Percentiles rank a stretch among this genome's conserved stretches.
phyloP scores from a whole-genome alignment of 1,140 invertebrate genomes.

The Maniola jurtina region DNA sequence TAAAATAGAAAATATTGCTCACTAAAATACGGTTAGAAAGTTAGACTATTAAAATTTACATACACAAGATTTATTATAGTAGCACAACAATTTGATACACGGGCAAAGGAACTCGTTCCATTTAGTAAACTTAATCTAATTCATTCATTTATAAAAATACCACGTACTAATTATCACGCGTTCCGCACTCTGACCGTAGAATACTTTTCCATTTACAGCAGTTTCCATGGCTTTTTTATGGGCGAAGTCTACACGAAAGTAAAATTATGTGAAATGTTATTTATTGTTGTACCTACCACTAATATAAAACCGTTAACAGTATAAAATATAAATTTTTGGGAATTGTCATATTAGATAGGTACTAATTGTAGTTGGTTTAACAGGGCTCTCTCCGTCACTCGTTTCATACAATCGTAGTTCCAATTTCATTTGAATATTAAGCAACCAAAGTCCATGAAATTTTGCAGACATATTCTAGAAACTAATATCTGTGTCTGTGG shows the following conservation, averaged over 20 bases:
- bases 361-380: too few species aligned
- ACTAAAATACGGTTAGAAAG: neutral
- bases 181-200: conserved; percentile 41
- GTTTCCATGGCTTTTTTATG: conserved; percentile 32
- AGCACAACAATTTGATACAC: conserved; percentile 1
- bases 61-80: conserved; percentile 19
- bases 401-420: too few species aligned
- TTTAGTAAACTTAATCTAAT: conserved; percentile 16
- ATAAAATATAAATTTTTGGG: too few species aligned
- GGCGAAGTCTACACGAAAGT: conserved; percentile 19
- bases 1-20: neutral
- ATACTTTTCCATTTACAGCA: conserved; percentile 20
- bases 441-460: too few species aligned
- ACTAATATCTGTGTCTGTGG: too few species aligned
- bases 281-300: neutral
- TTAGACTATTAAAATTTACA: conserved; percentile 11
- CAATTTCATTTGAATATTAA: too few species aligned
- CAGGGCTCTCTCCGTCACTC: too few species aligned
- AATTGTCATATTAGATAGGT: too few species aligned
- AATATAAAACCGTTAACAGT: too few species aligned
- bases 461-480: too few species aligned
- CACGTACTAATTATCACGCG: conserved; percentile 37
- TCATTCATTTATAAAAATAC: conserved; percentile 25
- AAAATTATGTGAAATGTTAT: conserved; percentile 12
- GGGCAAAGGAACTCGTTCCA: conserved; percentile 4